These are phyloP conservation scores for Ophraella communa DNA, from an alignment of 2,888 invertebrate species.

Conservation along the genomic window DNA sequence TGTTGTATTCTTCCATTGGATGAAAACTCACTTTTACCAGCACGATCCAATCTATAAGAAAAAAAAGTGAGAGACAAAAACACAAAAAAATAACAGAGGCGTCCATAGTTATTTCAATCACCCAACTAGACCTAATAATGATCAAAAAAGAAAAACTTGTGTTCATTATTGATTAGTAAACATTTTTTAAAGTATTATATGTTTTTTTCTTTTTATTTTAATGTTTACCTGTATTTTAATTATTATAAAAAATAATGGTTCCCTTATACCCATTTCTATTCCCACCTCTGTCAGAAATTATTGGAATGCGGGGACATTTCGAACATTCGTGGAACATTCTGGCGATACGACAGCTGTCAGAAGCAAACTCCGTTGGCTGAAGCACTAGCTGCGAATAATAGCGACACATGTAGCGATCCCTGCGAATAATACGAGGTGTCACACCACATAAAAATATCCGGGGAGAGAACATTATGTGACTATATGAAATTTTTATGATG, in stretches of 20 bases:
- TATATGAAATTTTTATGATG: conserved; percentile 59
- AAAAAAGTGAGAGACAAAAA: too few relatives aligned
- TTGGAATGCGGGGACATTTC: conserved; percentile 51
- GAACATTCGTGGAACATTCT: conserved; percentile 47
- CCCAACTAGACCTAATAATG: too few relatives aligned
- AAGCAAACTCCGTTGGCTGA: conserved; percentile 51
- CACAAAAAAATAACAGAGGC: too few relatives aligned
- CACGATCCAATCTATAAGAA: too few relatives aligned
- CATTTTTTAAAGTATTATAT: too few relatives aligned
- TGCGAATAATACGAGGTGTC: conserved; percentile 59
- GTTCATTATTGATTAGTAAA: too few relatives aligned
- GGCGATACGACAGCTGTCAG: conserved; percentile 61
- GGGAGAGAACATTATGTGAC: conserved; percentile 53
- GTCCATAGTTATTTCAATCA: too few relatives aligned
- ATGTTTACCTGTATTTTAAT: too few relatives aligned
- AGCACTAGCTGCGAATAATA: conserved; percentile 60
- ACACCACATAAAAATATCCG: conserved; percentile 58
- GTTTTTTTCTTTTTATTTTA: too few relatives aligned
- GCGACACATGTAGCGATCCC: conserved; percentile 58
- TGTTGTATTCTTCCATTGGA: too few relatives aligned
- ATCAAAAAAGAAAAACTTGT: too few relatives aligned
- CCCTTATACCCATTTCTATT: background rate
- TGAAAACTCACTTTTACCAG: too few relatives aligned
- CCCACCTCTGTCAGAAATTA: background rate
- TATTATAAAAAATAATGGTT: background rate